These are phyloP conservation scores for Holacanthus passer DNA, from an alignment of 2,113 vertebrate species.

Conservation along the genomic window DNA sequence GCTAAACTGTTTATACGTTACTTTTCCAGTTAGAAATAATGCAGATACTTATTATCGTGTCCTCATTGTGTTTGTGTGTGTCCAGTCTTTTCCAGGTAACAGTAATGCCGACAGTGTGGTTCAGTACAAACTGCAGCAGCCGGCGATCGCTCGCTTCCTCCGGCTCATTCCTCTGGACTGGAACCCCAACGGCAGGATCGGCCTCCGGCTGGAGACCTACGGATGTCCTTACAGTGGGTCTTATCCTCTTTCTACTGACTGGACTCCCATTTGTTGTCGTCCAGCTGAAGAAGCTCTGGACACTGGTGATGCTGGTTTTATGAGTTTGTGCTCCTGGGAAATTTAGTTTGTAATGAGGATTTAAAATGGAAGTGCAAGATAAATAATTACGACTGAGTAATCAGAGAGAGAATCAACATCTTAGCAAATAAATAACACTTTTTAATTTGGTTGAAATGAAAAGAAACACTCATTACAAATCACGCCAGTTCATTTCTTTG, in stretches of 20 bases:
- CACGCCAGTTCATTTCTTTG: too few relatives aligned
- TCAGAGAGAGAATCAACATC: not conserved
- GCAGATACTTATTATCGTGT: not conserved
- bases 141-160: constrained; percentile 73
- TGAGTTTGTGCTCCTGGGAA: not conserved
- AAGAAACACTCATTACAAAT: not conserved
- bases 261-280: not conserved
- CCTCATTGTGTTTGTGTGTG: not conserved
- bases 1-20: too few relatives aligned
- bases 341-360: not conserved
- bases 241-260: not conserved
- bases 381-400: not conserved
- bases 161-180: constrained; percentile 75
- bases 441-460: not conserved
- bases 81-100: constrained; percentile 72
- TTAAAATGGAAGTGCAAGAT: not conserved
- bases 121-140: constrained; percentile 76
- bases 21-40: too few relatives aligned
- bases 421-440: not conserved
- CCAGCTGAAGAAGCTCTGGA: not conserved
- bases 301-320: not conserved
- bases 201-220: constrained; percentile 76
- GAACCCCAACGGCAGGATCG: constrained; percentile 76
- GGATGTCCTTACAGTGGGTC: constrained; percentile 74
- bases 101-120: constrained; percentile 75